Evolutionary conservation across 1,140 invertebrate species (phyloP), one percentile per base, ranked within the genome.

Genomic region (Lineus longissimus): DNA sequence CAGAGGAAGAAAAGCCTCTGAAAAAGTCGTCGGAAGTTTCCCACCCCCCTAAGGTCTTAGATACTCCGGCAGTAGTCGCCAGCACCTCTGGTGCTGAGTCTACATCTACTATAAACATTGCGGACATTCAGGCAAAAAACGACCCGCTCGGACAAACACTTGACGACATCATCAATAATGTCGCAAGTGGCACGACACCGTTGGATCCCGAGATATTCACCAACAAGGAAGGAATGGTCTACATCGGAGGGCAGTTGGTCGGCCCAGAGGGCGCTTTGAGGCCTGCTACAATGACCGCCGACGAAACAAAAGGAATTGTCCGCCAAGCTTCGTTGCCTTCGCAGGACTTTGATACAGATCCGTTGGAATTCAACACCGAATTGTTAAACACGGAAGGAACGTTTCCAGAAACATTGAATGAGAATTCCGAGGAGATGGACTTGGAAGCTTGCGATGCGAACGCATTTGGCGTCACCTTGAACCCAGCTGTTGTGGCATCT

Each of bases 351-450:
- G 33, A 36, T 36, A 36, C 33, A 45, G 70, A 66, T 43, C 64
- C 56, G 17, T 45, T 68, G 29, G 66, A 72, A 41, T 68, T 67
- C 57, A 51, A n/a, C 30, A 54, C 63, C 0, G 64, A 62, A 1
- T 36, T 59, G 7, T 30, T 65, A 45, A 67, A 70, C 31, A 55
- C 63, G 11, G 63, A 63, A n/a, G 41, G 29, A 45, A 61, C 57
- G 45, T 63, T 65, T 36, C 40, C 65, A 31, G 64, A 51, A 15
- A 57, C 31, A 19, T 23, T 58, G 41, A 58, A 29, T 30, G 62
- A 63, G 30, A 57, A 41, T 19, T 23, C 31, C 25, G 56, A 51
- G 11, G 61, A 58, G 22, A 47, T 66, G 60, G 60, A 41, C 36
- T 55, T 66, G 19, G 60, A 66, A 11, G 54, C 33, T 2, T 66